Conservation (phyloP, 2,888 invertebrate species). For the Leucophora obtusa region DNA sequence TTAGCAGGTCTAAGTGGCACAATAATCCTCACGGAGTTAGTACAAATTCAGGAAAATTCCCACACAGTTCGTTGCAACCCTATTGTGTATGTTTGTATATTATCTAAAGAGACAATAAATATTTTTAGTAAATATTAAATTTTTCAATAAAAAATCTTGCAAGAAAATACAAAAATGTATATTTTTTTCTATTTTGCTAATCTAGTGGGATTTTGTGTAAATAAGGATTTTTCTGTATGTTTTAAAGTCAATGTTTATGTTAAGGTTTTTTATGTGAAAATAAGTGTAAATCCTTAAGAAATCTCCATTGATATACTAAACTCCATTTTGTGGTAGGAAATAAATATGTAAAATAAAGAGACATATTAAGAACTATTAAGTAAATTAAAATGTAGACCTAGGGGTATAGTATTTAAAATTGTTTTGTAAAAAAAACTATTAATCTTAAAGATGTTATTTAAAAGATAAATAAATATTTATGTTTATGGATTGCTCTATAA, state of each 20-base stretch:
- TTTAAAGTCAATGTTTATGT: neutral
- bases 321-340: conserved; percentile 4
- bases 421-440: too few species aligned
- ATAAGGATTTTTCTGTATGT: conserved; percentile 4
- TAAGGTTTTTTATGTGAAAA: neutral
- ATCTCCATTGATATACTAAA: conserved; percentile 45
- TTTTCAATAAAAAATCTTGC: neutral
- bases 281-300: conserved; percentile 51
- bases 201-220: conserved; percentile 37
- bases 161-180: conserved; percentile 11
- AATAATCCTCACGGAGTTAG: too few species aligned
- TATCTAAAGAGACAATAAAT: conserved; percentile 44
- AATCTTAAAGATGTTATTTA: too few species aligned
- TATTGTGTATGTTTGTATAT: neutral
- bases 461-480: too few species aligned
- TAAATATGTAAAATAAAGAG: neutral
- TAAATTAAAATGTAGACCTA: neutral
- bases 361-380: neutral
- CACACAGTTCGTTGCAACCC: too few species aligned
- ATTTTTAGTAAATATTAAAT: conserved; percentile 48
- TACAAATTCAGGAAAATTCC: too few species aligned
- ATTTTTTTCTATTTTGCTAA: conserved; percentile 15
- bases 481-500: too few species aligned
- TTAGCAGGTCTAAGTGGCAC: too few species aligned
- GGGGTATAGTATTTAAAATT: neutral